phyloP scores from a whole-genome alignment of 2,797 vertebrate species.

The Manis crassicaudata region DNA sequence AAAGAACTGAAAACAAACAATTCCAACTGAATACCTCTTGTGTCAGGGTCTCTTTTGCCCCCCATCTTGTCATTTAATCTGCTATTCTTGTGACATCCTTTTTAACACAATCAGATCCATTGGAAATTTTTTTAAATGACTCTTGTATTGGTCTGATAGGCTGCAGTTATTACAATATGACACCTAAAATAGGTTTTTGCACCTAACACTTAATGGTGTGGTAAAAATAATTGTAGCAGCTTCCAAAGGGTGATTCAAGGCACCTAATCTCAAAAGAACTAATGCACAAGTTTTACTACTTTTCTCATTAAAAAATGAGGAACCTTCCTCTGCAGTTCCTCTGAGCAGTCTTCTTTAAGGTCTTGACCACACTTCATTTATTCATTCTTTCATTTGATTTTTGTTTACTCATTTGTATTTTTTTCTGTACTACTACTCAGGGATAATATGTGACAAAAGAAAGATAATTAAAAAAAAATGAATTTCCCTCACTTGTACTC shows the following conservation, averaged over 20 bases:
- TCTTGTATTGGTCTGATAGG: background rate
- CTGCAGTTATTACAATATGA: background rate
- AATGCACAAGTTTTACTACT: background rate
- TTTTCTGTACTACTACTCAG: background rate
- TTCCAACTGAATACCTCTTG: conserved; percentile 25
- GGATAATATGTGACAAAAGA: background rate
- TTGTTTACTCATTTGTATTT: background rate
- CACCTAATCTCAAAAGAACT: background rate
- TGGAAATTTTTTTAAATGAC: background rate
- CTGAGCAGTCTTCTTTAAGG: background rate
- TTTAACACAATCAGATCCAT: background rate
- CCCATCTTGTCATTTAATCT: background rate
- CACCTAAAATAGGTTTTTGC: background rate
- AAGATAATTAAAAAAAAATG: background rate
- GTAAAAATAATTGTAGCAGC: background rate
- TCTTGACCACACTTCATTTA: background rate
- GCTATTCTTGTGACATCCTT: background rate
- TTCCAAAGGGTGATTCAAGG: background rate
- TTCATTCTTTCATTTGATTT: conserved; percentile 27
- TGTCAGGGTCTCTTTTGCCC: background rate
- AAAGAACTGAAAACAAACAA: conserved; percentile 38
- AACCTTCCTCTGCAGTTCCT: background rate
- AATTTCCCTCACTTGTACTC: background rate
- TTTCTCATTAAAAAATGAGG: conserved; percentile 24
- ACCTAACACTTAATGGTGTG: background rate